phyloP scores from a whole-genome alignment of 2,113 vertebrate species.

The Pipra filicauda region DNA sequence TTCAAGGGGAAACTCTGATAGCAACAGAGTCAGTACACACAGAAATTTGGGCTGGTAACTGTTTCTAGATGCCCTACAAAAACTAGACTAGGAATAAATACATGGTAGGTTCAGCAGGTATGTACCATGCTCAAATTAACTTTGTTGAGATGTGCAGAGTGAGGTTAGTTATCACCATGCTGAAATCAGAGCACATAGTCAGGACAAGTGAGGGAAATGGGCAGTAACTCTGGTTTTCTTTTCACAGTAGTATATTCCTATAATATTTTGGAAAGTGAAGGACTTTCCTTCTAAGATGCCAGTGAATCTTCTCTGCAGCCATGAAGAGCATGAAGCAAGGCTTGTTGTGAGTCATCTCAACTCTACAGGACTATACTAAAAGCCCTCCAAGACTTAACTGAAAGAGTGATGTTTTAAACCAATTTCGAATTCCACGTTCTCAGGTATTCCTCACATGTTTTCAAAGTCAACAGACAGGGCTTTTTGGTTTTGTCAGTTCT shows the following conservation, averaged over 20 bases:
- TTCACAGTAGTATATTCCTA: not conserved
- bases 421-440: not conserved
- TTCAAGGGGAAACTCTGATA: not conserved
- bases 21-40: not conserved
- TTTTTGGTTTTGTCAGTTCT: not conserved
- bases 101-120: not conserved
- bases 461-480: rapidly evolving
- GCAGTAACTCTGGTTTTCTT: not conserved
- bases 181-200: not conserved
- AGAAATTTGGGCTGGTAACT: not conserved
- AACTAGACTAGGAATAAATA: not conserved
- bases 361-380: not conserved
- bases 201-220: not conserved
- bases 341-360: not conserved
- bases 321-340: not conserved
- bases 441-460: not conserved
- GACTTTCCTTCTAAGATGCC: not conserved
- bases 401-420: not conserved
- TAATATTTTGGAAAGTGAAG: not conserved
- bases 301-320: not conserved
- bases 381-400: not conserved
- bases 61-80: not conserved
- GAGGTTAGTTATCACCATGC: not conserved
- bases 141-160: not conserved
- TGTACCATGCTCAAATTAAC: not conserved